Evolutionary conservation across 2,888 invertebrate species (phyloP).

Genomic region (Melanophora roralis): DNA sequence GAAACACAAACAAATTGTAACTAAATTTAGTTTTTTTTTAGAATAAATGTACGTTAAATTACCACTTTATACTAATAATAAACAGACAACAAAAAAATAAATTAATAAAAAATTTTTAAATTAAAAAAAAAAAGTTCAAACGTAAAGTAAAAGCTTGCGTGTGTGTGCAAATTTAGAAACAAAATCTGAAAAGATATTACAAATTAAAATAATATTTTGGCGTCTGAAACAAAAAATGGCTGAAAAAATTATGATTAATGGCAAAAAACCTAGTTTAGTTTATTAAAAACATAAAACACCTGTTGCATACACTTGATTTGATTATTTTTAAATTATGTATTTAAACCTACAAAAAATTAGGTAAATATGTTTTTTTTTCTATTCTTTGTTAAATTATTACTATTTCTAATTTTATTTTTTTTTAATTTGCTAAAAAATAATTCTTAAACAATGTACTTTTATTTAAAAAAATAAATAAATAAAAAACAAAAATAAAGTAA

Average conservation of each 20-base stretch:
- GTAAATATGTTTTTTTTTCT: background rate
- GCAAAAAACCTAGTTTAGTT: conserved; percentile 1
- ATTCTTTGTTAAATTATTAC: background rate
- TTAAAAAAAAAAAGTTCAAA: background rate
- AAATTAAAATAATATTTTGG: background rate
- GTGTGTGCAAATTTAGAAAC: conserved; percentile 39
- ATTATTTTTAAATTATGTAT: too few relatives aligned
- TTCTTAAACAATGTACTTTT: too few relatives aligned
- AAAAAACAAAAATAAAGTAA: too few relatives aligned
- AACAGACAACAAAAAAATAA: conserved; percentile 20
- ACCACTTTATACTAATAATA: conserved; percentile 23
- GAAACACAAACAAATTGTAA: conserved; percentile 39
- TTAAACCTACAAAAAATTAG: too few relatives aligned
- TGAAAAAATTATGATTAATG: background rate
- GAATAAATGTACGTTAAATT: conserved; percentile 27
- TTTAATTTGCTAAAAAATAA: background rate
- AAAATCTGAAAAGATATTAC: background rate
- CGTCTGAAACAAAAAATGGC: background rate
- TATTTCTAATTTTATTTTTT: background rate
- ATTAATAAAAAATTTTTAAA: conserved; percentile 21
- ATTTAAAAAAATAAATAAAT: too few relatives aligned
- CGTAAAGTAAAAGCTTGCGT: conserved; percentile 35
- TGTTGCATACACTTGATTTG: background rate
- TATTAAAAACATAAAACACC: background rate
- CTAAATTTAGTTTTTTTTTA: conserved; percentile 40